Evolutionary conservation across 2,797 vertebrate genomes (phyloP).

Genomic region (Notamacropus eugenii): DNA sequence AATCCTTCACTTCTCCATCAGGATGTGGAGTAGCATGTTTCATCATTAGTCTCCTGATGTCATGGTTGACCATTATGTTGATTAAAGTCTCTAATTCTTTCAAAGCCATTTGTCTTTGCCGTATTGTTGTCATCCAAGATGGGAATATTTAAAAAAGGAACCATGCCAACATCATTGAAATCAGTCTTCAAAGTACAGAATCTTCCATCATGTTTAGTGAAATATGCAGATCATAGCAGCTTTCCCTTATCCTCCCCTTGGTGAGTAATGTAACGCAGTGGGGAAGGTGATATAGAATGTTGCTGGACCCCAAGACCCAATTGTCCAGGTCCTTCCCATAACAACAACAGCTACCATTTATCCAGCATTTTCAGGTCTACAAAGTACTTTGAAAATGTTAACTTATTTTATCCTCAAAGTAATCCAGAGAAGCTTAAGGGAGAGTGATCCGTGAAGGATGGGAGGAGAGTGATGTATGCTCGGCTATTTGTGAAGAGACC

Average conservation of each 20-base stretch:
- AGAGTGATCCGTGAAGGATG: background rate
- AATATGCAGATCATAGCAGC: background rate
- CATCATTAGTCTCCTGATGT: background rate
- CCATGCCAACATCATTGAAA: background rate
- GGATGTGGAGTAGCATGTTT: too few relatives aligned
- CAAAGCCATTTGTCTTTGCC: background rate
- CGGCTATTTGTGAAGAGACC: background rate
- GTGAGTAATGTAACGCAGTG: background rate
- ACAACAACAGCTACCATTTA: background rate
- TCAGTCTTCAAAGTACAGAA: background rate
- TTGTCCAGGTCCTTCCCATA: background rate
- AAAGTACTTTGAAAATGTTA: background rate
- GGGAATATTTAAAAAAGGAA: background rate
- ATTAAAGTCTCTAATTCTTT: background rate
- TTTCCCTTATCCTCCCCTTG: background rate
- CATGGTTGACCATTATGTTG: background rate
- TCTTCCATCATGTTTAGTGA: background rate
- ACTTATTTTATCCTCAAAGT: background rate
- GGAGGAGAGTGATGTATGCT: background rate
- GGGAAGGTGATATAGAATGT: background rate
- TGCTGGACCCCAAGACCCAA: background rate
- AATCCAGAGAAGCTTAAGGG: background rate
- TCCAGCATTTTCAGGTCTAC: background rate
- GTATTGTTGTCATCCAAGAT: background rate
- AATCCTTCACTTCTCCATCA: background rate